A percentile compares a stretch with the other conserved stretches of the same genome.
Conservation (phyloP, 2,797 vertebrate genomes). For the Lacerta viridis region DNA sequence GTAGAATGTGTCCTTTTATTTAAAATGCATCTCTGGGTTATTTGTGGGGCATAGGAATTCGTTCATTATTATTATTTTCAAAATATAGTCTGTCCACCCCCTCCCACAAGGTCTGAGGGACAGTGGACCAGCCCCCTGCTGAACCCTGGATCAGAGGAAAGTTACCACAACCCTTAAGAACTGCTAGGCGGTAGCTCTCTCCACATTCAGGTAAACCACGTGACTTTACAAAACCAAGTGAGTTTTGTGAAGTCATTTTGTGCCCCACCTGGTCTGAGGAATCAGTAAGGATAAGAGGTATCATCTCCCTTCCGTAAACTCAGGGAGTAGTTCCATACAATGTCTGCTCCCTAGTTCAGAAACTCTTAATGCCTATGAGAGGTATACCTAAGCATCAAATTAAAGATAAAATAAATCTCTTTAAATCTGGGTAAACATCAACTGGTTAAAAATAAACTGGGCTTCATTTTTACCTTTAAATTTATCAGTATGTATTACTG, state of each 20-base stretch:
- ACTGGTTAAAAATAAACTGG: background rate
- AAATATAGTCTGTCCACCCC: too few species aligned
- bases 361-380: background rate
- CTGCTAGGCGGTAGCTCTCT: background rate
- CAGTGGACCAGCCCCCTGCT: too few species aligned
- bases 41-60: too few species aligned
- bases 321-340: too few species aligned
- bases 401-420: background rate
- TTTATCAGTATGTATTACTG: background rate
- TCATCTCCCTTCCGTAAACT: background rate
- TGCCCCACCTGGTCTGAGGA: background rate
- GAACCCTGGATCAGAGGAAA: background rate
- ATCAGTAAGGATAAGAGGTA: background rate
- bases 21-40: too few species aligned
- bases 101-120: too few species aligned
- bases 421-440: background rate
- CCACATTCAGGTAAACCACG: too few species aligned
- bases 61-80: too few species aligned
- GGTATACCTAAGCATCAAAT: background rate
- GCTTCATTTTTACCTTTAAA: background rate
- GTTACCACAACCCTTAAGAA: background rate
- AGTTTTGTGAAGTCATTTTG: background rate
- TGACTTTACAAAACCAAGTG: too few species aligned
- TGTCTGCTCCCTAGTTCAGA: background rate
- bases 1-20: too few species aligned